Conservation (phyloP, 2,888 invertebrate species). For the Nomada flava region DNA sequence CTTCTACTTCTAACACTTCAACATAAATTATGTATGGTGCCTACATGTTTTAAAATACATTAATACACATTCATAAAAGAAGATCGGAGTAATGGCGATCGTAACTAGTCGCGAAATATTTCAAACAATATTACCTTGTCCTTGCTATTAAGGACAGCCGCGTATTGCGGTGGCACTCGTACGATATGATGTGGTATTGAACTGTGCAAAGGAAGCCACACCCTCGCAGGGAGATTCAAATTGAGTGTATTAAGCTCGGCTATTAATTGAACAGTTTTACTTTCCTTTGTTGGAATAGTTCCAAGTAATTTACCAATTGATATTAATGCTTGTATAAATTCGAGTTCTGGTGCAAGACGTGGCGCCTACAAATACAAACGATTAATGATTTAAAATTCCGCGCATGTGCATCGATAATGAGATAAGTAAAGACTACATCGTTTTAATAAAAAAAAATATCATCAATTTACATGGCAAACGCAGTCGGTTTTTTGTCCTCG, state of each 20-base stretch:
- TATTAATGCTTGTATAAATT: slow-evolving; percentile 95
- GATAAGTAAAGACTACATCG: not conserved
- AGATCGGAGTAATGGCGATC: not conserved
- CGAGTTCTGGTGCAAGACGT: slow-evolving; percentile 92
- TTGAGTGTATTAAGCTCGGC: slow-evolving; percentile 97
- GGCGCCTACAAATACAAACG: slow-evolving; percentile 87
- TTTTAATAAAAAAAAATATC: slow-evolving; percentile 9
- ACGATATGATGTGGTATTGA: slow-evolving; percentile 95
- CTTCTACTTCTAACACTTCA: slow-evolving; percentile 96
- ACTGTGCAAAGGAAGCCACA: slow-evolving; percentile 98
- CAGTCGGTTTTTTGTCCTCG: slow-evolving; percentile 92
- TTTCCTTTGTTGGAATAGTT: slow-evolving; percentile 93
- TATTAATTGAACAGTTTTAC: slow-evolving; percentile 95
- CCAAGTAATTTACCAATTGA: slow-evolving; percentile 93
- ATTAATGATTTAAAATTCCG: slow-evolving; percentile 4
- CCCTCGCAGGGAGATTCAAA: slow-evolving; percentile 98
- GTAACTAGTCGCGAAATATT: not conserved
- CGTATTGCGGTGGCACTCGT: slow-evolving; percentile 98
- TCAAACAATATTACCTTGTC: slow-evolving; percentile 89
- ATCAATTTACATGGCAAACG: slow-evolving; percentile 88
- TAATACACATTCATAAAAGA: slow-evolving; percentile 11
- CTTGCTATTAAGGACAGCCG: slow-evolving; percentile 99
- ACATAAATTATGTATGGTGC: slow-evolving; percentile 99
- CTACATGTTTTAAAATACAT: slow-evolving; percentile 81
- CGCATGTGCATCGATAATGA: not conserved